phyloP scores from a whole-genome alignment of 2,797 vertebrate species.

The Acipenser transmontanus region DNA sequence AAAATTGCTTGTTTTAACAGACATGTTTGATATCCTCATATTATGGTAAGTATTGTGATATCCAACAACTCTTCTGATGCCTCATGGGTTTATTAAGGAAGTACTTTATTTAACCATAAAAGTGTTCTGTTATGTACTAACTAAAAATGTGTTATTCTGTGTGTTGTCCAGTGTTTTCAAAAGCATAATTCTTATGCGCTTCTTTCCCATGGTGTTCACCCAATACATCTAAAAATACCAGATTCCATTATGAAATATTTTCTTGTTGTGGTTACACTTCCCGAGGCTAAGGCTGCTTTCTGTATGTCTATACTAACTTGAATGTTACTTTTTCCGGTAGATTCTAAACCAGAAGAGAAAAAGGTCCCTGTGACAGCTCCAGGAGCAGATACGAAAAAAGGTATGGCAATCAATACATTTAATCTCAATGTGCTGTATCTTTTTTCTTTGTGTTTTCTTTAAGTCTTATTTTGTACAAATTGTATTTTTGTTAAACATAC shows the following conservation, averaged over 20 bases:
- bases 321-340: conserved; percentile 12
- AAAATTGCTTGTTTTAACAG: neutral
- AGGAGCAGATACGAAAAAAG: conserved; percentile 85
- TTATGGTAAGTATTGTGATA: neutral
- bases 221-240: too few species aligned
- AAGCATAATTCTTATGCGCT: conserved; percentile 30
- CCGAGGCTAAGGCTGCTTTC: too few species aligned
- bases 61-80: neutral
- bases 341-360: conserved; percentile 55
- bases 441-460: neutral
- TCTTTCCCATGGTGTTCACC: neutral
- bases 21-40: neutral
- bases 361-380: conserved; percentile 75
- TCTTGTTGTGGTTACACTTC: too few species aligned
- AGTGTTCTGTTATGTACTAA: neutral
- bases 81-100: too few species aligned
- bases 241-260: too few species aligned
- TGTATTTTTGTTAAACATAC: conserved; percentile 4
- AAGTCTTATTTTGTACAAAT: neutral
- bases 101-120: too few species aligned
- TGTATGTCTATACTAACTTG: neutral
- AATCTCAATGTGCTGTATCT: too few species aligned
- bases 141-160: conserved; percentile 3
- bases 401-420: conserved; percentile 50
- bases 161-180: neutral